phyloP scores from a whole-genome alignment of 2,113 vertebrate genomes.

The Apus apus region DNA sequence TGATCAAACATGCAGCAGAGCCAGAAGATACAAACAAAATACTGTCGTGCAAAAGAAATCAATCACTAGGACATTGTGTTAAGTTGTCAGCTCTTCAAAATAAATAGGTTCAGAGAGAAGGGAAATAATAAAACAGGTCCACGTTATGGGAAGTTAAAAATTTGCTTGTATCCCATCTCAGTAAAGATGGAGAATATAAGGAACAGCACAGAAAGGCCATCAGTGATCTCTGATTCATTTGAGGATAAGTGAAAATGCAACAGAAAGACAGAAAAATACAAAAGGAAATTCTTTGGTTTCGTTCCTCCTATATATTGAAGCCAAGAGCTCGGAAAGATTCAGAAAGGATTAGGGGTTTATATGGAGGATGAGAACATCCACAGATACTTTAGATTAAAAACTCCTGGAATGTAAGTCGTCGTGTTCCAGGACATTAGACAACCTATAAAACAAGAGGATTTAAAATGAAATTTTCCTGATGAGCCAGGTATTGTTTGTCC shows the following conservation, averaged over 20 bases:
- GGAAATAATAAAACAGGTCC: not conserved
- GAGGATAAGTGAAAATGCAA: not conserved
- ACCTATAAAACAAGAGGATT: not conserved
- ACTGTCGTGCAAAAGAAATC: not conserved
- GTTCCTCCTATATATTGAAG: not conserved
- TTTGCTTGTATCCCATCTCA: not conserved
- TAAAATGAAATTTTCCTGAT: not conserved
- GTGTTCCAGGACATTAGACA: not conserved
- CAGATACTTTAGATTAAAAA: slow-evolving; percentile 15
- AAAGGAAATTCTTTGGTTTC: not conserved
- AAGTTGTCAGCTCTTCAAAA: not conserved
- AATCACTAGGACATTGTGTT: not conserved
- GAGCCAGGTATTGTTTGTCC: not conserved
- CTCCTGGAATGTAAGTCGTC: not conserved
- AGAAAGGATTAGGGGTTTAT: slow-evolving; percentile 1
- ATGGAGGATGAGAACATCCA: not conserved
- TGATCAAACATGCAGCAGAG: not conserved
- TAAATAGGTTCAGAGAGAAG: not conserved
- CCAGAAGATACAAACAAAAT: not conserved
- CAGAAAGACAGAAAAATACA: not conserved
- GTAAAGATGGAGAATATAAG: not conserved
- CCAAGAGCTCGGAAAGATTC: slow-evolving; percentile 15
- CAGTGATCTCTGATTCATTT: not conserved
- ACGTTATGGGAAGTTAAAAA: not conserved
- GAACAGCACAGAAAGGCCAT: not conserved